Evolutionary conservation across 2,888 invertebrate genomes (phyloP).

Genomic region (Actias luna): DNA sequence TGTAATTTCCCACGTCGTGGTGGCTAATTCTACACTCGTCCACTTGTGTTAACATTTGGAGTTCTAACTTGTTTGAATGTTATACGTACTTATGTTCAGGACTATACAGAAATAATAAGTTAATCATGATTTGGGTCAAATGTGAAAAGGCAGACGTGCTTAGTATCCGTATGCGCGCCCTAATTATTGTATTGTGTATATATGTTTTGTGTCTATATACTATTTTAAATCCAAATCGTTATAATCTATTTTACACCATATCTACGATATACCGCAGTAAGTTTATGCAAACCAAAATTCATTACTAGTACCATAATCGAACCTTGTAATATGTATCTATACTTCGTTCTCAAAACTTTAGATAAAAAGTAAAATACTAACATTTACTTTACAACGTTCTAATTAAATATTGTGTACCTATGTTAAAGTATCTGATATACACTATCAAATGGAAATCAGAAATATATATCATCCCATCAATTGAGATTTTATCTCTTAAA

Average conservation of each 20-base stretch:
- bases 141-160: conserved; percentile 40
- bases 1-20: conserved; percentile 35
- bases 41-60: conserved; percentile 4
- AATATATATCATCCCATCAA: background rate
- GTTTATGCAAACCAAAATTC: too few relatives aligned
- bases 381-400: too few relatives aligned
- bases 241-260: too few relatives aligned
- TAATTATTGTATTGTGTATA: conserved; percentile 3
- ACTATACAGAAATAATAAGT: conserved; percentile 34
- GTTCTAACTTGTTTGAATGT: background rate
- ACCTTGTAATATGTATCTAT: too few relatives aligned
- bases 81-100: conserved; percentile 18
- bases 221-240: too few relatives aligned
- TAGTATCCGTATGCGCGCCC: conserved; percentile 2
- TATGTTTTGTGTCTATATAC: background rate
- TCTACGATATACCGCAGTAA: too few relatives aligned
- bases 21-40: background rate
- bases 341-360: too few relatives aligned
- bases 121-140: conserved; percentile 44
- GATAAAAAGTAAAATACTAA: too few relatives aligned
- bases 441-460: background rate
- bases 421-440: background rate
- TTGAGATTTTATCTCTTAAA: conserved; percentile 9
- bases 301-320: too few relatives aligned
- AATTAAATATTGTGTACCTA: too few relatives aligned